phyloP scores from a whole-genome alignment of 2,888 invertebrate species.

The Oligia strigilis region DNA sequence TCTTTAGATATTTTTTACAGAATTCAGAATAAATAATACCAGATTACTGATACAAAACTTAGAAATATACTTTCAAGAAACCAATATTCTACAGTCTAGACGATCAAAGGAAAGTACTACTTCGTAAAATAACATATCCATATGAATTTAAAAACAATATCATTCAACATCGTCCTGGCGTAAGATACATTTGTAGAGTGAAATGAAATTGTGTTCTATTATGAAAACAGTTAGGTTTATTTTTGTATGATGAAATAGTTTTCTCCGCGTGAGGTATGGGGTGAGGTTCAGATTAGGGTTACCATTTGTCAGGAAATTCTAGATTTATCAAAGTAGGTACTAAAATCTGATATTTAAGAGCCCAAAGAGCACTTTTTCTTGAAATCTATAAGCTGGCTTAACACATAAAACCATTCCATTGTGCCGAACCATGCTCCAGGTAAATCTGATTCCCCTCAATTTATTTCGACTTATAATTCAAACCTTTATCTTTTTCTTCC shows the following conservation, averaged over 20 bases:
- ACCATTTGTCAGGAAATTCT: slow-evolving; percentile 17
- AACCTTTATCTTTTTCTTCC: slow-evolving; percentile 12
- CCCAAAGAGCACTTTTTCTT: background rate
- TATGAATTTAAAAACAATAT: slow-evolving; percentile 71
- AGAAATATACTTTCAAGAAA: slow-evolving; percentile 19
- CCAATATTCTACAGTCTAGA: slow-evolving; percentile 40
- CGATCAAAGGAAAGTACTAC: slow-evolving; percentile 32
- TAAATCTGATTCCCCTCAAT: slow-evolving; percentile 36
- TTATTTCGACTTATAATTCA: slow-evolving; percentile 37
- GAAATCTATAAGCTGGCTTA: background rate
- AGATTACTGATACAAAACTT: slow-evolving; percentile 20
- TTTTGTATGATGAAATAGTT: slow-evolving; percentile 83
- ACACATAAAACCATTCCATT: slow-evolving; percentile 4
- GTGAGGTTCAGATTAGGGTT: slow-evolving; percentile 65
- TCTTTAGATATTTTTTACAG: background rate
- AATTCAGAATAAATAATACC: slow-evolving; percentile 30
- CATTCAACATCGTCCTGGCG: slow-evolving; percentile 56
- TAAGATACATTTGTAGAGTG: slow-evolving; percentile 61
- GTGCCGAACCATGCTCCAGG: slow-evolving; percentile 3
- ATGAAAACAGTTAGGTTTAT: slow-evolving; percentile 59
- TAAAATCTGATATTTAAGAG: background rate
- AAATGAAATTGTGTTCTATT: slow-evolving; percentile 71
- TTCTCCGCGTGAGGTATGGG: slow-evolving; percentile 76
- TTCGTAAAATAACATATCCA: slow-evolving; percentile 53
- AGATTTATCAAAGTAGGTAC: slow-evolving; percentile 26